These are phyloP conservation scores for Anableps anableps DNA, from an alignment of 2,797 vertebrate species.

Conservation along the genomic window DNA sequence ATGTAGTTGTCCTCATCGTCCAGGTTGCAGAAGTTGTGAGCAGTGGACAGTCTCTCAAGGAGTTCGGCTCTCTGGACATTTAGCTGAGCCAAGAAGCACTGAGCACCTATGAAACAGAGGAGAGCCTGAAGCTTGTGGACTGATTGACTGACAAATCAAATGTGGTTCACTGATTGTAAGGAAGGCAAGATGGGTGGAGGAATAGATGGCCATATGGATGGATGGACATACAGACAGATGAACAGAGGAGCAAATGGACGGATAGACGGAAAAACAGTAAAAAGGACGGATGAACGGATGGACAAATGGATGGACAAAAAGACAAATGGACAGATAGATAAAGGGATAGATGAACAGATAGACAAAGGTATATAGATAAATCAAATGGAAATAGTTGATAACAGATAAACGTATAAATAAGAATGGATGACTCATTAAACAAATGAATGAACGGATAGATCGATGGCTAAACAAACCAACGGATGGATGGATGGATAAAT, in stretches of 20 bases:
- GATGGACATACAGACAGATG: too few relatives aligned
- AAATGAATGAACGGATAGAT: too few relatives aligned
- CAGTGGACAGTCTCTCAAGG: slow-evolving; percentile 92
- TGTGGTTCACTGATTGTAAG: background rate
- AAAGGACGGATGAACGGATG: background rate
- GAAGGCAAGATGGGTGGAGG: background rate
- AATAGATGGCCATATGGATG: background rate
- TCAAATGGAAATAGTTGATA: too few relatives aligned
- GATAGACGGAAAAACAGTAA: background rate
- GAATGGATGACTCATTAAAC: too few relatives aligned
- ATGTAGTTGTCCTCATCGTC: slow-evolving; percentile 92
- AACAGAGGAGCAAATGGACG: background rate
- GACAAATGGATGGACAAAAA: background rate
- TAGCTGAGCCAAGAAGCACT: slow-evolving; percentile 93
- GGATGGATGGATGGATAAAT: too few relatives aligned
- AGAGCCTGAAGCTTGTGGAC: background rate
- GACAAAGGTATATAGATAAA: too few relatives aligned
- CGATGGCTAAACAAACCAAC: too few relatives aligned
- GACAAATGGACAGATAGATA: background rate
- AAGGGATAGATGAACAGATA: background rate
- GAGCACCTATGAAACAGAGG: slow-evolving; percentile 76
- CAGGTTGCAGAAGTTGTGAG: slow-evolving; percentile 93
- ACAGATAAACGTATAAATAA: too few relatives aligned
- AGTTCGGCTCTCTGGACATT: slow-evolving; percentile 91
- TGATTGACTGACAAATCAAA: background rate